Evolutionary conservation across 2,888 invertebrate genomes (phyloP).

Genomic region (Cephus sareptanus): DNA sequence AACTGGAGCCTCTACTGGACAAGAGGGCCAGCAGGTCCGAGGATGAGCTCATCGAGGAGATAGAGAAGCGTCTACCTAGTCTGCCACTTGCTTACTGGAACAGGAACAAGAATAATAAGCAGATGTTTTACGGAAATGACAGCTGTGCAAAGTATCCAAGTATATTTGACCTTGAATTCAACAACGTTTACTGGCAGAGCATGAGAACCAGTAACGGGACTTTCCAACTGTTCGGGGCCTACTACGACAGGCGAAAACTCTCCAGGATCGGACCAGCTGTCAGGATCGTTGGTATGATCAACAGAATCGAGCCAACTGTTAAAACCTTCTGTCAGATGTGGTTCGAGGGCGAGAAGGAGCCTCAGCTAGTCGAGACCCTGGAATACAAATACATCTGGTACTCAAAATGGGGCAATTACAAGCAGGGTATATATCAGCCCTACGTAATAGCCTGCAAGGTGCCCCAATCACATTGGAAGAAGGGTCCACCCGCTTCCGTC

Average conservation of each 20-base stretch:
- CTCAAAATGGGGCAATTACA: constrained; percentile 94
- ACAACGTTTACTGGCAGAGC: constrained; percentile 94
- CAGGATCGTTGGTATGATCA: constrained; percentile 88
- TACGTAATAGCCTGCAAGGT: constrained; percentile 90
- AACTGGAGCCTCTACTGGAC: constrained; percentile 72
- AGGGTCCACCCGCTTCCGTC: constrained; percentile 83
- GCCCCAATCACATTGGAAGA: constrained; percentile 77
- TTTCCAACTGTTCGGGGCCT: constrained; percentile 91
- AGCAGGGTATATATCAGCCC: constrained; percentile 90
- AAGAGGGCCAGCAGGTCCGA: constrained; percentile 74
- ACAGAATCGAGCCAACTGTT: constrained; percentile 86
- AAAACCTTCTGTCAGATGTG: constrained; percentile 89
- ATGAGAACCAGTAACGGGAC: constrained; percentile 85
- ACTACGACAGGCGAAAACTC: constrained; percentile 83
- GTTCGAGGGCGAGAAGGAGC: constrained; percentile 87
- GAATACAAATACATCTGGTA: constrained; percentile 97
- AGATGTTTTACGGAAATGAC: constrained; percentile 68
- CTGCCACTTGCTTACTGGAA: constrained; percentile 89
- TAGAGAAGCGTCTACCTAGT: constrained; percentile 83
- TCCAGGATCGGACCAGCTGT: constrained; percentile 86
- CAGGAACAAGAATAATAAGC: constrained; percentile 72
- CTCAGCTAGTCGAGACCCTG: constrained; percentile 82
- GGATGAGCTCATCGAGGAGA: constrained; percentile 80
- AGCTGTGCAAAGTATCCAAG: constrained; percentile 87
- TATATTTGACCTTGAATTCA: constrained; percentile 91